Conservation (phyloP, 2,888 invertebrate species). For the Encarsia formosa region DNA sequence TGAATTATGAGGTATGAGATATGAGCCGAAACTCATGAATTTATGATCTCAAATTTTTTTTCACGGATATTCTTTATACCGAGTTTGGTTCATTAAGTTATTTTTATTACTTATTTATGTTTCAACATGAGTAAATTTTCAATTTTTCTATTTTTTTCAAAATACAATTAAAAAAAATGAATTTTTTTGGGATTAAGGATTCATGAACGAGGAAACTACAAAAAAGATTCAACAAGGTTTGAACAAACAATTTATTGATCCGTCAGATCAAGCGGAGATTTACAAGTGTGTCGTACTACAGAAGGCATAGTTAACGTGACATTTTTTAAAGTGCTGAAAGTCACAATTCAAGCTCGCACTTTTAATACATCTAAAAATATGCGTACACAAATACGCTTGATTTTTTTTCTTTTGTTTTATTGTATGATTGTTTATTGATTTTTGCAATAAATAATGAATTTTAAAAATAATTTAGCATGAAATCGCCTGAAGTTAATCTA, state of each 20-base stretch:
- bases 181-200: too few relatives aligned
- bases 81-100: too few relatives aligned
- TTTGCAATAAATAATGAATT: background rate
- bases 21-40: too few relatives aligned
- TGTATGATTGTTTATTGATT: slow-evolving; percentile 1
- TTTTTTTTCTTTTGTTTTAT: background rate
- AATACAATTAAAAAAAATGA: too few relatives aligned
- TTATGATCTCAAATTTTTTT: too few relatives aligned
- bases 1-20: too few relatives aligned
- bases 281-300: slow-evolving; percentile 12
- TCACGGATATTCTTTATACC: too few relatives aligned
- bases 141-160: too few relatives aligned
- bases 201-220: too few relatives aligned
- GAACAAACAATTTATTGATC: slow-evolving; percentile 44
- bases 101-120: too few relatives aligned
- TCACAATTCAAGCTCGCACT: slow-evolving; percentile 2
- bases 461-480: slow-evolving; percentile 18
- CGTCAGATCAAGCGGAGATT: slow-evolving; percentile 34
- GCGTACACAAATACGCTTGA: background rate
- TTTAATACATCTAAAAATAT: slow-evolving; percentile 16
- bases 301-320: slow-evolving; percentile 14
- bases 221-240: too few relatives aligned
- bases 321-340: slow-evolving; percentile 5
- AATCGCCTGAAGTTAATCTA: slow-evolving; percentile 8
- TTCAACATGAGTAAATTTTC: too few relatives aligned